Percentiles rank a stretch among this genome's conserved stretches.
phyloP scores from a whole-genome alignment of 2,888 invertebrate species.

The Drosophila diplacantha region DNA sequence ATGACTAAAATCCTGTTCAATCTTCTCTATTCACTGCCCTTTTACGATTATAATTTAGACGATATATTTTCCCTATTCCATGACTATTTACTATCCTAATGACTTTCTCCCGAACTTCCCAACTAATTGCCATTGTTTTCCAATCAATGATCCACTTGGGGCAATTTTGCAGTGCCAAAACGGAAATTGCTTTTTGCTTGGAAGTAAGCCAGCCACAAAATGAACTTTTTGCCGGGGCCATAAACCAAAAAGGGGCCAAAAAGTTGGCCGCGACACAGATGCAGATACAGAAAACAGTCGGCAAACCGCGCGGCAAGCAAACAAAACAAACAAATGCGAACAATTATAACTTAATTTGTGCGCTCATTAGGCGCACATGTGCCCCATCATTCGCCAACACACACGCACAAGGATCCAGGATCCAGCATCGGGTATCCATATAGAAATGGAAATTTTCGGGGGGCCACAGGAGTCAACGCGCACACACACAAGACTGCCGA shows the following conservation, averaged over 20 bases:
- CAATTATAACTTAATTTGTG: conserved; percentile 74
- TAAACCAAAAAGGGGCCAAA: conserved; percentile 36
- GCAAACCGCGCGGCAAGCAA: conserved; percentile 33
- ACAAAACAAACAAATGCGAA: conserved; percentile 60
- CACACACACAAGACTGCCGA: conserved; percentile 35
- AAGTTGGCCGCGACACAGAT: conserved; percentile 52
- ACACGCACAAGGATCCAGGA: conserved; percentile 7
- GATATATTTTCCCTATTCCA: neutral
- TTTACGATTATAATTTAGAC: neutral
- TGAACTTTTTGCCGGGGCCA: conserved; percentile 47
- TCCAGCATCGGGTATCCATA: conserved; percentile 3
- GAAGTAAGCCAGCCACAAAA: conserved; percentile 34
- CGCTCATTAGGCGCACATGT: conserved; percentile 72
- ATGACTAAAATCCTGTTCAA: neutral
- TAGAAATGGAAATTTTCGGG: conserved; percentile 35
- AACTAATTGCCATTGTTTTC: conserved; percentile 17
- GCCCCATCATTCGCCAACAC: conserved; percentile 34
- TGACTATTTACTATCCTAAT: neutral
- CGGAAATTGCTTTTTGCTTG: conserved; percentile 24
- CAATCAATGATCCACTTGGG: conserved; percentile 19
- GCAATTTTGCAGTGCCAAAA: conserved; percentile 4
- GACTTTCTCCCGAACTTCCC: neutral
- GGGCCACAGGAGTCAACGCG: conserved; percentile 51
- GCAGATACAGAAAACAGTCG: conserved; percentile 42
- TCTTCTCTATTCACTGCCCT: too few relatives aligned